Evolutionary conservation across 2,888 invertebrate species (phyloP).

Genomic region (Nemurella pictetii): DNA sequence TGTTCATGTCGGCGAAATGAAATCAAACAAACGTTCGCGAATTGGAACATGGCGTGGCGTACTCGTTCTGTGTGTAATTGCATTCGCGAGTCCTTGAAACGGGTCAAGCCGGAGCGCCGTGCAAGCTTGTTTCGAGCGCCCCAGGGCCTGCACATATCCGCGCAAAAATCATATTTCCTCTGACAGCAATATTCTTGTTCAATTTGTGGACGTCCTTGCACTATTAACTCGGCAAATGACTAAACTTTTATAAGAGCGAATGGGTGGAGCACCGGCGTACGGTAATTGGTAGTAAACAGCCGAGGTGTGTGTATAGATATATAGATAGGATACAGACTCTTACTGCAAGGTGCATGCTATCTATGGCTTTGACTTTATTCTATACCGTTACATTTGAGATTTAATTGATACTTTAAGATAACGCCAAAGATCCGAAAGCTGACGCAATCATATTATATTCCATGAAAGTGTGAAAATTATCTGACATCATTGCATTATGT

Average conservation of each 20-base stretch:
- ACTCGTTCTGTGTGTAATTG: background rate
- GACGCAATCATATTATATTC: background rate
- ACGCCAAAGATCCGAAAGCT: background rate
- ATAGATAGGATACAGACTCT: background rate
- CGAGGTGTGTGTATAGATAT: background rate
- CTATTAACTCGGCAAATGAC: background rate
- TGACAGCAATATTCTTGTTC: slow-evolving; percentile 1
- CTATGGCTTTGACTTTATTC: background rate
- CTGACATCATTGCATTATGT: background rate
- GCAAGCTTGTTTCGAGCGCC: background rate
- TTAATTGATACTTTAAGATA: background rate
- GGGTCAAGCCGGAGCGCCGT: background rate
- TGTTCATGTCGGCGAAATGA: background rate
- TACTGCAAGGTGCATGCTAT: background rate
- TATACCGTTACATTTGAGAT: background rate
- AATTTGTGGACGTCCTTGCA: slow-evolving; percentile 23
- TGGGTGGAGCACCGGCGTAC: slow-evolving; percentile 6
- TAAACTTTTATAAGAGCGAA: background rate
- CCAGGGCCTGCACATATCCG: background rate
- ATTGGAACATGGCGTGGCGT: background rate
- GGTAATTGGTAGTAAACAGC: background rate
- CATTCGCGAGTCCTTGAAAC: background rate
- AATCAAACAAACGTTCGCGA: no score
- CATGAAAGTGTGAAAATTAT: background rate
- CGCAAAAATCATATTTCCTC: slow-evolving; percentile 24